Base-by-base conservation (phyloP, 2,888 invertebrate genomes). In the Macropis europaea region DNA sequence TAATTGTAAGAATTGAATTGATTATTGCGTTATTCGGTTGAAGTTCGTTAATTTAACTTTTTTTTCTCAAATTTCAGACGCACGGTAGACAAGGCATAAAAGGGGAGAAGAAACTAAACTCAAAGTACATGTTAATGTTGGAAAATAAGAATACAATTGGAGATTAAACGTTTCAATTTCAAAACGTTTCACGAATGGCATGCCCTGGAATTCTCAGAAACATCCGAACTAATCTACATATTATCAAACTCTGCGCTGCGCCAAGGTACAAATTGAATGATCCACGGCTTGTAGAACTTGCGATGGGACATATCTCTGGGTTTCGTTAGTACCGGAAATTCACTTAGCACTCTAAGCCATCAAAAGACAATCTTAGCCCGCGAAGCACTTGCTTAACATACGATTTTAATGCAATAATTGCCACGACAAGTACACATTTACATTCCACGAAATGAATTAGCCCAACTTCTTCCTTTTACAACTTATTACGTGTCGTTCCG, bases 141-240 rank as follows among this genome's bases (percentile, higher is more conserved):
- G 26, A 6, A 11, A 53, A 45, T 36, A 13, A 32, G 11, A 24
- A 38, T 28, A 32, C 19, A 50, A 54, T 13, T 30, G 32, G 9
- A 38, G 54, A 59, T 63, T 71, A 71, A 71, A 54, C 59, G 63
- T 54, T 63, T 59, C 53, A 17, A 7, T 48, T 30, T 38, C 57
- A 30, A 62, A 62, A 40, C 19, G 24, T 62, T 57, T 43, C 53
- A 17, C 63, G 42, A 71, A 53, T 50, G 43, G 42, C 9, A 11
- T 5, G 38, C 13, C 43, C 28, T 26, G 63, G 71, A 43, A 63
- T 73, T 73, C 72, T 19, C 17, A n/a, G 63, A 71, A 71, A 53
- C 53, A 71, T 54, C 42, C 59, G 62, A 63, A 78, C 79, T 78
- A 78, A 77, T 77, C 61, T 78, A 60, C 79, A 77, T 77, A 77